Percentiles rank a stretch among this genome's conserved stretches.
These are phyloP conservation scores for Pituophis catenifer DNA, from an alignment of 2,113 vertebrate species.

Conservation along the genomic window DNA sequence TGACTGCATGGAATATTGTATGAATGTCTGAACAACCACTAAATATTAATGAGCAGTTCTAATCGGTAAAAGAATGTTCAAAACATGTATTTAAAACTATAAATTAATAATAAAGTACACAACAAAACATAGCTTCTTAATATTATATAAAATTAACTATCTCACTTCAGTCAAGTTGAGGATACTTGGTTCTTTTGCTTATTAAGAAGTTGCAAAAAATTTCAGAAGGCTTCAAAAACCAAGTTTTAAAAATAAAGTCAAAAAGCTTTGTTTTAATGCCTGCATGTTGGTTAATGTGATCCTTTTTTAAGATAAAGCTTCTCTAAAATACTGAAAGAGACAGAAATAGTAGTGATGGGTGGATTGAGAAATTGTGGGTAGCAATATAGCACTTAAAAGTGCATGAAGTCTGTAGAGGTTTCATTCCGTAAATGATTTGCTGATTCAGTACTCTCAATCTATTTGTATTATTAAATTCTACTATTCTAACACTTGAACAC, in stretches of 20 bases:
- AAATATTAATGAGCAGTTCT: background rate
- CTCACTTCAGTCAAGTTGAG: background rate
- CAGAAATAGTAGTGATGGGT: background rate
- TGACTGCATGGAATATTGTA: background rate
- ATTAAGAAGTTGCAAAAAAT: background rate
- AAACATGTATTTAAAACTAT: background rate
- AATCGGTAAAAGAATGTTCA: background rate
- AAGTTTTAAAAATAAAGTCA: background rate
- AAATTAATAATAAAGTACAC: background rate
- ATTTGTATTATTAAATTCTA: background rate
- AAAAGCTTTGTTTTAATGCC: background rate
- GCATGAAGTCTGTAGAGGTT: background rate
- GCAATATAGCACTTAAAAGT: background rate
- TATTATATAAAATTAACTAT: background rate
- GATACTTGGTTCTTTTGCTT: background rate
- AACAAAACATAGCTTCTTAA: background rate
- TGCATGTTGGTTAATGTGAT: background rate
- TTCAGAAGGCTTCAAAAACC: background rate
- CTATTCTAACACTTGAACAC: constrained; percentile 11
- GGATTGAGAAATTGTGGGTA: background rate
- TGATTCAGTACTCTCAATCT: constrained; percentile 14
- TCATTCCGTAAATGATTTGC: background rate
- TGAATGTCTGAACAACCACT: background rate
- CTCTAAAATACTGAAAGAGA: background rate
- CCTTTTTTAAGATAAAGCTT: background rate